Conservation (phyloP, 2,797 vertebrate species). For the Microctenopoma steveboyesi region DNA sequence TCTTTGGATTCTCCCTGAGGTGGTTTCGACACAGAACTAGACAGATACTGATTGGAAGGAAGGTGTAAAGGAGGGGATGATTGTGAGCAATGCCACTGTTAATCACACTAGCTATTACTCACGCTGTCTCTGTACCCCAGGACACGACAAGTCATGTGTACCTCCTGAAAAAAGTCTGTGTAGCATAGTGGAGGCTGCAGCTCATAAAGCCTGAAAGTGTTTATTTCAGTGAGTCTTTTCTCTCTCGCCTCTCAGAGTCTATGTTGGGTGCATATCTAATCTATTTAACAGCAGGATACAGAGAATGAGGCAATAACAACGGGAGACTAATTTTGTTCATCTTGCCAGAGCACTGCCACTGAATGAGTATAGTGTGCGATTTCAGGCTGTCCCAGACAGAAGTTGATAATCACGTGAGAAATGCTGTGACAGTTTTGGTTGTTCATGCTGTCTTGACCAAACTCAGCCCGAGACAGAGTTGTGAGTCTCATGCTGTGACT, state of each 20-base stretch:
- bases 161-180: slow-evolving; percentile 28
- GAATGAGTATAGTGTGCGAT: neutral
- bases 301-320: slow-evolving; percentile 11
- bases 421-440: too few relatives aligned
- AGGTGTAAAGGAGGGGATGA: slow-evolving; percentile 34
- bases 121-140: slow-evolving; percentile 42
- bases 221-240: slow-evolving; percentile 21
- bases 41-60: slow-evolving; percentile 61
- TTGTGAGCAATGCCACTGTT: slow-evolving; percentile 64
- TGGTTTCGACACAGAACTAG: slow-evolving; percentile 31
- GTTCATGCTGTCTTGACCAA: too few relatives aligned
- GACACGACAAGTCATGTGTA: slow-evolving; percentile 42
- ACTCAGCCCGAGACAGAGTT: too few relatives aligned
- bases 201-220: slow-evolving; percentile 34
- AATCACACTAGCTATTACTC: slow-evolving; percentile 71
- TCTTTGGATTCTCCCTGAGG: slow-evolving; percentile 29
- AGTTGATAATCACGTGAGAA: neutral
- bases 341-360: neutral
- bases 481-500: neutral
- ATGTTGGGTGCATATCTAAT: slow-evolving; percentile 13
- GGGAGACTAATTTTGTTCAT: slow-evolving; percentile 3
- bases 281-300: slow-evolving; percentile 19
- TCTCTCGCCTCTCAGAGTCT: neutral
- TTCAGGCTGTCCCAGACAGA: neutral
- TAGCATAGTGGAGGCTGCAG: slow-evolving; percentile 38